Conservation (phyloP, 2,113 vertebrate genomes). For the Paradoxurus hermaphroditus region DNA sequence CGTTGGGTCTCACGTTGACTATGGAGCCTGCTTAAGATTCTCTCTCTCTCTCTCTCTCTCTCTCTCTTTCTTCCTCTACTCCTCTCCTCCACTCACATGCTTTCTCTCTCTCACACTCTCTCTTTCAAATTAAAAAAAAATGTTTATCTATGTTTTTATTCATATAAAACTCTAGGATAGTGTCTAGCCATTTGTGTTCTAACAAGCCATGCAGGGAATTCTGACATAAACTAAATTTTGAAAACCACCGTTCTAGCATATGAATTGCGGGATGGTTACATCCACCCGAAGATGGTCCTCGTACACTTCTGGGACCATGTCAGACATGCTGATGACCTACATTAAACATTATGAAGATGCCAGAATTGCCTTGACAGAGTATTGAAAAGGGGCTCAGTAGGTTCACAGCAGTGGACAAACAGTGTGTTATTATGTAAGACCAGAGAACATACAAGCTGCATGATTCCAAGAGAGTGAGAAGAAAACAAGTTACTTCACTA, state of each 20-base stretch:
- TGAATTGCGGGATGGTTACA: background rate
- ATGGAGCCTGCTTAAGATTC: too few species aligned
- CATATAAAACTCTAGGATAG: background rate
- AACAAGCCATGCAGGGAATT: background rate
- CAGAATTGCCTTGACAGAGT: background rate
- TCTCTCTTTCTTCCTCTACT: too few species aligned
- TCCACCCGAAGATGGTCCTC: background rate
- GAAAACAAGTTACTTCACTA: background rate
- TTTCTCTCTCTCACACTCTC: too few species aligned
- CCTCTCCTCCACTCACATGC: too few species aligned
- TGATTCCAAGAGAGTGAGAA: background rate
- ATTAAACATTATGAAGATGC: background rate
- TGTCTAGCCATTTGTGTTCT: background rate
- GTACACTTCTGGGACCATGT: background rate
- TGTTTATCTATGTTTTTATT: background rate
- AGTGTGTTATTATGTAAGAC: background rate
- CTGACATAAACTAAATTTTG: background rate
- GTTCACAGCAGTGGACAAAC: background rate
- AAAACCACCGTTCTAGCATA: background rate
- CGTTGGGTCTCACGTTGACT: too few species aligned
- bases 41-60: too few species aligned
- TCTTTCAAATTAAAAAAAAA: background rate
- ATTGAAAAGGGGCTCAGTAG: background rate
- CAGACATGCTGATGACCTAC: background rate
- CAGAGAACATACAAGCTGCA: background rate